Conservation (phyloP, 2,113 vertebrate species). For the Siniperca knerii region DNA sequence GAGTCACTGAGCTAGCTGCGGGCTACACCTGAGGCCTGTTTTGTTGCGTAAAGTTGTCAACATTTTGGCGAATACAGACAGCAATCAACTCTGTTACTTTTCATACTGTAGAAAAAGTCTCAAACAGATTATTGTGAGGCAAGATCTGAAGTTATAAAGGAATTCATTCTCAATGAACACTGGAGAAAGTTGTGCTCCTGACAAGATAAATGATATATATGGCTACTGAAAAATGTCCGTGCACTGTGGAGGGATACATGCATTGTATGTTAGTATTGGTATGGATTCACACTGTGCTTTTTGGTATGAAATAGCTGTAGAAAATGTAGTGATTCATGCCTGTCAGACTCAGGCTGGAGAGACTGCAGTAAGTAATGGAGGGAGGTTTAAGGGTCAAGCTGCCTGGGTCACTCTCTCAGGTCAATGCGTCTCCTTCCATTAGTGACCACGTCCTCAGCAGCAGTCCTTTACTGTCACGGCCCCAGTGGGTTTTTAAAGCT, state of each 20-base stretch:
- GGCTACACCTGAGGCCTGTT: not conserved
- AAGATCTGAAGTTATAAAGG: not conserved
- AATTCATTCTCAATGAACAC: not conserved
- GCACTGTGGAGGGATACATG: not conserved
- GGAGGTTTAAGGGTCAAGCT: constrained; percentile 48
- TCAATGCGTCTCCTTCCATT: constrained; percentile 51
- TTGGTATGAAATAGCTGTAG: not conserved
- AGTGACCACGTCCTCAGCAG: constrained; percentile 44
- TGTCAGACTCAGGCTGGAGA: constrained; percentile 33
- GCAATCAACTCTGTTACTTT: not conserved
- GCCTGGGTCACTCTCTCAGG: constrained; percentile 38
- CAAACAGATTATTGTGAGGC: not conserved
- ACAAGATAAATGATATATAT: not conserved
- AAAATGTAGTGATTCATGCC: constrained; percentile 27
- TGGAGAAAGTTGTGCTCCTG: not conserved
- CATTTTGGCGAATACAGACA: not conserved
- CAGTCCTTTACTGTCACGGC: constrained; percentile 29
- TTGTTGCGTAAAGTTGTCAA: not conserved
- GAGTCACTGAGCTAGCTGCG: not conserved
- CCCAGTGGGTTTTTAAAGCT: constrained; percentile 26
- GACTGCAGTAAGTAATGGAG: constrained; percentile 45
- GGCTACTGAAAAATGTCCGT: not conserved
- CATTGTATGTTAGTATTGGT: constrained; percentile 6
- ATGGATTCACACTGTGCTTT: constrained; percentile 34
- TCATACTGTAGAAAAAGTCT: not conserved